Base-by-base conservation (phyloP, 2,888 invertebrate species). In the Ptychoptera albimana region DNA sequence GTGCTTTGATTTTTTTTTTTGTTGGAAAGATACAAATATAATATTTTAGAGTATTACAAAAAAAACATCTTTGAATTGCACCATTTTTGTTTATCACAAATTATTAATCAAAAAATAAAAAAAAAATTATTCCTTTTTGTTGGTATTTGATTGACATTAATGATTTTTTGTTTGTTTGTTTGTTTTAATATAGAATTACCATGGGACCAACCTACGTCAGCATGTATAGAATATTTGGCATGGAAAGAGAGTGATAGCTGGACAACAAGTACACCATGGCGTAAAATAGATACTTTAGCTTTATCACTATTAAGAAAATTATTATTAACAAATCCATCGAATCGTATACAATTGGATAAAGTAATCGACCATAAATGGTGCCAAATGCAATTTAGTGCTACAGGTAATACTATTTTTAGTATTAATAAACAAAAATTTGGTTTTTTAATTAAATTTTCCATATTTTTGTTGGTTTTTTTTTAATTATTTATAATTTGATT, bases 141-240 rank as follows among this genome's bases (percentile, higher is more conserved):
- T 31, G 31, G 7, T 31, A 13, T 36, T 13, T 12, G 4, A 13
- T 36, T 12, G 11, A 35, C 30, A 7, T 32, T 3, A n/a, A n/a
- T 9, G n/a, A 32, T 7, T 32, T 32, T 32, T 32, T 7, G 4
- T 32, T 11, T 32, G n/a, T 11, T 32, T 32, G 4, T 32, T 32
- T 32, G n/a, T 41, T 16, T 15, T 42, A 5, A 23, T 63, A 13
- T 67, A 92, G 94, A 96, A 68, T 66, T 97, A 55, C 94, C 97
- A 38, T 97, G 97, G 97, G 86, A 91, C 68, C 79, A 84, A 58
- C 85, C 96, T 7, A 69, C 73, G 46, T 59, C 63, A 40, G 68
- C 71, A 15, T 86, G 83, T 59, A 57, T 64, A 48, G 86, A 89
- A 56, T 94, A 77, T 66, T 64, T 68, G 39, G 72, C 74, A 48